A percentile compares a stretch with the other conserved stretches of the same genome.
phyloP scores from a whole-genome alignment of 2,113 vertebrate species.

The Osmerus eperlanus region DNA sequence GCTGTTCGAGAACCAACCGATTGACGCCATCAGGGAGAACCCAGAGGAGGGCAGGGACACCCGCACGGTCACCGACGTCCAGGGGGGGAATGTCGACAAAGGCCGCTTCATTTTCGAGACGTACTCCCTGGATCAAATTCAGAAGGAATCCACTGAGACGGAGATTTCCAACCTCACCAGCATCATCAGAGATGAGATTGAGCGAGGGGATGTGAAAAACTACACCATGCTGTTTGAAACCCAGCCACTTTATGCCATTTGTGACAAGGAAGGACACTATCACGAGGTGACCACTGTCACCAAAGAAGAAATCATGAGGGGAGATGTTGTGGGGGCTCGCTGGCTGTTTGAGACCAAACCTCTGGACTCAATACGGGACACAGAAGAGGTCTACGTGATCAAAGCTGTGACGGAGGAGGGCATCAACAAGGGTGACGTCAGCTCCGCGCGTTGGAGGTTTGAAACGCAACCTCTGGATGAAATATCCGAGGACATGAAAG shows the following conservation, averaged over 20 bases:
- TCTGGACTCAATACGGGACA: constrained; percentile 82
- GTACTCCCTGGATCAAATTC: constrained; percentile 84
- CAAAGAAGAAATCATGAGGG: constrained; percentile 86
- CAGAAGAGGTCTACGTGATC: constrained; percentile 85
- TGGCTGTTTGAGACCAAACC: constrained; percentile 94
- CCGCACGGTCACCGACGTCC: constrained; percentile 79
- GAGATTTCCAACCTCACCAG: constrained; percentile 66
- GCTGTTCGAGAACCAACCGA: constrained; percentile 87
- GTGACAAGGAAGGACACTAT: constrained; percentile 84
- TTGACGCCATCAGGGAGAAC: constrained; percentile 76
- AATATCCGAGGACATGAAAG: constrained; percentile 78
- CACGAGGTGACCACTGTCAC: constrained; percentile 91
- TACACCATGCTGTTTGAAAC: constrained; percentile 92
- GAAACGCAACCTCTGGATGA: constrained; percentile 88
- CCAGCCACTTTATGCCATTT: constrained; percentile 86
- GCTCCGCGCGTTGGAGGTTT: constrained; percentile 83
- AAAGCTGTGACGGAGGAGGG: constrained; percentile 91
- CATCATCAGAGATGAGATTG: constrained; percentile 69
- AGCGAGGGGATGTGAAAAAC: constrained; percentile 84
- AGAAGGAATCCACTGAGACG: constrained; percentile 69
- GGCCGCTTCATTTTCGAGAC: constrained; percentile 88
- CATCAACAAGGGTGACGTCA: constrained; percentile 84
- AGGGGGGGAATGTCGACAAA: constrained; percentile 83
- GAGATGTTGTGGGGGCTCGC: constrained; percentile 86
- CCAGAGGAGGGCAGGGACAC: constrained; percentile 53